Base-by-base conservation (phyloP, 2,797 vertebrate species). In the Echiichthys vipera region DNA sequence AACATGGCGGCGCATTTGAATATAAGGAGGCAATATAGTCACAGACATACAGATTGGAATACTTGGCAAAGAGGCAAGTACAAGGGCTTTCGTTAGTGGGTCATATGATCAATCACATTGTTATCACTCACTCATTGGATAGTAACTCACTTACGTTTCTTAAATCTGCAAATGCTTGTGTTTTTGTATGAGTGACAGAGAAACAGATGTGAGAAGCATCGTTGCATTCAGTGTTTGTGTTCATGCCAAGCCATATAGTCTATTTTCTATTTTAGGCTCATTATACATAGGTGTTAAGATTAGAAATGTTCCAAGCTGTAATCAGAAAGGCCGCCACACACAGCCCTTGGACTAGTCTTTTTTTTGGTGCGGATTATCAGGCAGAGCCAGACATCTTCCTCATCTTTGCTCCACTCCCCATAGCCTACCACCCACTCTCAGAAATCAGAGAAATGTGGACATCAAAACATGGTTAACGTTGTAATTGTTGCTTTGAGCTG, bases 401-500 rank as follows among this genome's bases (percentile, higher is more conserved):
- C 69, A 65, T 72, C 56, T 76, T 65, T 9, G 5, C 51, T 70
- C 54, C 54, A n/a, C 40, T 55, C 66, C 72, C 71, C 9, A 40
- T 22, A 61, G 57, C 82, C 71, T 32, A 42, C 58, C 54, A 55
- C 47, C 65, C 75, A 39, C 20, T 32, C 71, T 58, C 61, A 71
- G 56, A 78, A 78, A 84, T 66, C 64, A 71, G 39, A 64, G 46
- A 76, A 76, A 84, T 70, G 80, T 77, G 73, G 56, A 75, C 88
- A 89, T 90, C 84, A 88, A 82, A 89, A 85, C 74, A 65, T 62
- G 59, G 79, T 88, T 89, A 88, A 89, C 72, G 39, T 88, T 85
- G 77, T 90, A 92, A 93, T 91, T 92, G 91, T 79, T 54, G 78
- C 88, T 91, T 84, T 89, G 88, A 90, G 90, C 84, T 57, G 79